Base-by-base conservation (phyloP, 2,113 vertebrate species). In the Mustela lutreola region DNA sequence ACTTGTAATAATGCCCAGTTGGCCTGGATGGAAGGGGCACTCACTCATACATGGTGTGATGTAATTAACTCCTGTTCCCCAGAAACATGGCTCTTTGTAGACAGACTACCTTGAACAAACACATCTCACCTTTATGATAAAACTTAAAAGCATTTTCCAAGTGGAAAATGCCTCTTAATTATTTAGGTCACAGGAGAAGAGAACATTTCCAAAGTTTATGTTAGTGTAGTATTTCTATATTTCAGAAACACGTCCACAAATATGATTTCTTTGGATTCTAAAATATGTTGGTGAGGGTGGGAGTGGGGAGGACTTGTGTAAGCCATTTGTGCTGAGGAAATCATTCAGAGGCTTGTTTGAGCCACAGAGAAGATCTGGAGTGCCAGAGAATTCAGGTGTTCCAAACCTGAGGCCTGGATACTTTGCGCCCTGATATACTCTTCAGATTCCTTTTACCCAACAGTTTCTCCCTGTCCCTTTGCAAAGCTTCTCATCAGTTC, bases 1-100 rank as follows among this genome's bases (percentile, higher is more conserved):
- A 91, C 97, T 98, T 98, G 98, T 98, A 98, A 98, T 98, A 97
- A 98, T 97, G 97, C 98, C 98, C 97, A 98, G 95, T 98, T 98
- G 98, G 98, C 97, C 97, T 98, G 97, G 97, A 95, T 95, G 97
- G 98, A 97, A 97, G 93, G 97, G 97, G 93, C 96, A 98, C 89
- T 95, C 87, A 60, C 92, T 97, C 93, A 62, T 97, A 95, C 96
- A 81, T 85, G 97, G 98, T 97, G 97, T 94, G 97, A 98, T 96
- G 86, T 97, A 98, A 98, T 98, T 98, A 98, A 98, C 96, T 97
- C 91, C 93, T 78, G 56, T 76, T 96, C 95, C 67, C 76, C 96
- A 97, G 96, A 95, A 98, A 84, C 96, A 84, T 94, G 89, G 85
- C 22, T 95, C 39, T 88, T 70, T 91, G 39, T 85, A 67, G 91